These are phyloP conservation scores for Caenorhabditis japonica DNA, from an alignment of 2,888 invertebrate species.

Conservation along the genomic window DNA sequence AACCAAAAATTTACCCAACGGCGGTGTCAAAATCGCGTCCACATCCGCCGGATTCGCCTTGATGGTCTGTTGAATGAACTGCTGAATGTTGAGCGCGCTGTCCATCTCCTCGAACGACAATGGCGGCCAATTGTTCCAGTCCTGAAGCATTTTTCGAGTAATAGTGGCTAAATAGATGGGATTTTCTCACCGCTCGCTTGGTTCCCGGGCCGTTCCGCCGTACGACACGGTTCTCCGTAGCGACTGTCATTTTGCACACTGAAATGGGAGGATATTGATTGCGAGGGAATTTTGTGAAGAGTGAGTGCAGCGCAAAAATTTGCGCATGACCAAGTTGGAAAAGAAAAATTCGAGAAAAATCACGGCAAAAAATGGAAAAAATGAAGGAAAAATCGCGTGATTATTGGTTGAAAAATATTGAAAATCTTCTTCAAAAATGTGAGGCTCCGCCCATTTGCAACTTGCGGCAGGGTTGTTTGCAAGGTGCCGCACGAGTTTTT, in stretches of 20 bases:
- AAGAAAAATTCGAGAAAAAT: conserved; percentile 3
- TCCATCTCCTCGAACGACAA: conserved; percentile 99
- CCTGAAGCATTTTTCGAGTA: conserved; percentile 80
- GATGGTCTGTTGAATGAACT: conserved; percentile 97
- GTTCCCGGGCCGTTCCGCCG: conserved; percentile 71
- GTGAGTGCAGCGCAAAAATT: neutral
- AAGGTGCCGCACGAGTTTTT: too few species aligned
- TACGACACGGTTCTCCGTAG: conserved; percentile 44
- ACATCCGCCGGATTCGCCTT: conserved; percentile 92
- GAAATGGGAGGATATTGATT: neutral
- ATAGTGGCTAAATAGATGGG: neutral
- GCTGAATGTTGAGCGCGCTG: conserved; percentile 96
- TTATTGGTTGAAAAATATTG: too few species aligned
- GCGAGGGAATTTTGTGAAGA: neutral
- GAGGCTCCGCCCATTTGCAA: too few species aligned
- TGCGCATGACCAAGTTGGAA: neutral
- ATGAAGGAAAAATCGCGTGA: too few species aligned
- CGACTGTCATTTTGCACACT: conserved; percentile 29
- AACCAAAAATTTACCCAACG: conserved; percentile 77
- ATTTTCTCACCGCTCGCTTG: conserved; percentile 61
- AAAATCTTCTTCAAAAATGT: too few species aligned
- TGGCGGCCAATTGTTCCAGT: conserved; percentile 93
- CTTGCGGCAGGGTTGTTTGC: too few species aligned
- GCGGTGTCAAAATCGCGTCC: conserved; percentile 93
- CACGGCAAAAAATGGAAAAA: neutral